Evolutionary conservation across 2,797 vertebrate genomes (phyloP).

Genomic region (Danio kyathit): DNA sequence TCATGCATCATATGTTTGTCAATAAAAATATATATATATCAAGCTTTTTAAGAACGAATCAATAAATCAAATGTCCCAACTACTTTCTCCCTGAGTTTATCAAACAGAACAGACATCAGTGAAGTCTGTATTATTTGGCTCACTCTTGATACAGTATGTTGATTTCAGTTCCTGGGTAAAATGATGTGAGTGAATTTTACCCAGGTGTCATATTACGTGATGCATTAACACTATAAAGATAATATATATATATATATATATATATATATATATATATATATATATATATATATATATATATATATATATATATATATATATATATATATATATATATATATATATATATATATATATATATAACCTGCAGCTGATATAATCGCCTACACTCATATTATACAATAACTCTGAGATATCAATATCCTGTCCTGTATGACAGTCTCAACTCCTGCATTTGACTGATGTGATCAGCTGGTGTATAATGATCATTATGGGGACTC

Average conservation of each 20-base stretch:
- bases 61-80: neutral
- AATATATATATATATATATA: neutral
- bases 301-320: conserved; percentile 30
- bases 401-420: conserved; percentile 14
- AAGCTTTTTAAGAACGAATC: neutral
- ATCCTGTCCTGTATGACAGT: conserved; percentile 10
- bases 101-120: neutral
- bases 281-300: conserved; percentile 25
- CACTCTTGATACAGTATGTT: neutral
- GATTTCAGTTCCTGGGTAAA: neutral
- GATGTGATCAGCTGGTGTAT: conserved; percentile 30
- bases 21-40: neutral
- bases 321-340: conserved; percentile 25
- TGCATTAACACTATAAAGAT: neutral
- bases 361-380: conserved; percentile 29
- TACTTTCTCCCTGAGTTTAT: neutral
- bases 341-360: conserved; percentile 4
- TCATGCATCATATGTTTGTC: conserved; percentile 4
- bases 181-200: neutral
- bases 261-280: conserved; percentile 30
- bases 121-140: neutral
- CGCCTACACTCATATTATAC: conserved; percentile 29
- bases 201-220: neutral
- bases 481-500: conserved; percentile 35
- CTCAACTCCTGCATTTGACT: conserved; percentile 23